Evolutionary conservation across 2,797 vertebrate genomes (phyloP), one percentile per base, ranked within the genome.

Genomic region (Nannoperca obscura): DNA sequence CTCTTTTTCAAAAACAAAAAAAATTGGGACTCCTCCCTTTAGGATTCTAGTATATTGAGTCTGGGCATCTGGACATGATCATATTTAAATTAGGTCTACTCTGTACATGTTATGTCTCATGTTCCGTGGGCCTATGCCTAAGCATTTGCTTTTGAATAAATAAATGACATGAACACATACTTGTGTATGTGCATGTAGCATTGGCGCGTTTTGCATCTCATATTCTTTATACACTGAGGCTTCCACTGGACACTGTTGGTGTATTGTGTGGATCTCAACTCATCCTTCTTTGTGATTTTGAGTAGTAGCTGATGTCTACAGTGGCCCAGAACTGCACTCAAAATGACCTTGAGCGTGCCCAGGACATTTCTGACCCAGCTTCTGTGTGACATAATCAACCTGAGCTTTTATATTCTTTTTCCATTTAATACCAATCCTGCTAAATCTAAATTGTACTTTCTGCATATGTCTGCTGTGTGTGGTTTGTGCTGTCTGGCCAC

Each of bases 111-210:
- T 44, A 47, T 49, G 38, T 32, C 19, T 74, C 34, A 14, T 46
- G 13, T 42, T 68, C 7, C 3, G 46, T 32, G 15, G n/a, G 49
- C 24, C 13, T 60, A 3, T 52, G 47, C 34, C 27, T 42, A 36
- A 77, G 64, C 15, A 71, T 69, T 24, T 67, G n/a, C 32, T 67
- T 50, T 59, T 47, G 3, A 47, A 3, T 24, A 64, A 73, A 75
- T 40, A 42, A 68, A 63, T 60, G 0, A 38, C 14, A 57, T 57
- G 15, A 71, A 60, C 40, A 30, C 27, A 61, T 11, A 71, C 11
- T 46, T 22, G 15, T 73, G 24, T 27, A 27, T 27, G 24, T 46
- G 46, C 32, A 42, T 52, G 15, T 59, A 27, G 27, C 61, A 46
- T 19, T 34, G 34, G 19, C 58, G 46, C 17, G 22, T 71, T 70